Evolutionary conservation across 2,113 vertebrate genomes (phyloP).

Genomic region (Zingel zingel): DNA sequence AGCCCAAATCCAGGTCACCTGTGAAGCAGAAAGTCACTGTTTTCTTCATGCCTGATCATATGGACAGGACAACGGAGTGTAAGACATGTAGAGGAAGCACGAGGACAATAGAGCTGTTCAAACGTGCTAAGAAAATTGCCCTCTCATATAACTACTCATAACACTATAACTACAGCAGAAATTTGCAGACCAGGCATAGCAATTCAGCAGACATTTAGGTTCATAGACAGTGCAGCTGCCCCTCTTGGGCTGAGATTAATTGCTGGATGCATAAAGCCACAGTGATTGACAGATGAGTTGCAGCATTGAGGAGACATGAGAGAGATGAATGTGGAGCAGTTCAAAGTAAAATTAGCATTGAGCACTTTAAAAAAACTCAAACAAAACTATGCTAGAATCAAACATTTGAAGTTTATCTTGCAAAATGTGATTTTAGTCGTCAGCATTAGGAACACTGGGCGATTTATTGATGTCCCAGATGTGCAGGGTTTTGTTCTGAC

Average conservation of each 20-base stretch:
- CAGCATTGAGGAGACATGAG: constrained; percentile 41
- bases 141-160: not conserved
- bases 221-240: constrained; percentile 66
- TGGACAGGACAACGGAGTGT: constrained; percentile 23
- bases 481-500: not conserved
- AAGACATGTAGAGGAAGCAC: constrained; percentile 16
- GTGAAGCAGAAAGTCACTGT: constrained; percentile 48
- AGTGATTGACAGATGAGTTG: constrained; percentile 71
- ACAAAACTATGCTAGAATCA: not conserved
- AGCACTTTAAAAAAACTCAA: constrained; percentile 26
- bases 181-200: constrained; percentile 30
- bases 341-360: constrained; percentile 32
- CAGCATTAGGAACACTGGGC: not conserved
- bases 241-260: constrained; percentile 68
- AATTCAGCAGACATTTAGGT: constrained; percentile 54
- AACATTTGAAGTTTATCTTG: constrained; percentile 22
- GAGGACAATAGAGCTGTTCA: constrained; percentile 42
- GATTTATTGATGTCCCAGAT: not conserved
- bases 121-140: constrained; percentile 2
- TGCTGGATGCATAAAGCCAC: constrained; percentile 68
- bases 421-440: constrained; percentile 9
- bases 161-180: constrained; percentile 31
- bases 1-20: constrained; percentile 60
- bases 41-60: constrained; percentile 34
- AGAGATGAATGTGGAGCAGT: constrained; percentile 43